Conservation (phyloP, 2,113 vertebrate species). For the Varanus komodoensis region DNA sequence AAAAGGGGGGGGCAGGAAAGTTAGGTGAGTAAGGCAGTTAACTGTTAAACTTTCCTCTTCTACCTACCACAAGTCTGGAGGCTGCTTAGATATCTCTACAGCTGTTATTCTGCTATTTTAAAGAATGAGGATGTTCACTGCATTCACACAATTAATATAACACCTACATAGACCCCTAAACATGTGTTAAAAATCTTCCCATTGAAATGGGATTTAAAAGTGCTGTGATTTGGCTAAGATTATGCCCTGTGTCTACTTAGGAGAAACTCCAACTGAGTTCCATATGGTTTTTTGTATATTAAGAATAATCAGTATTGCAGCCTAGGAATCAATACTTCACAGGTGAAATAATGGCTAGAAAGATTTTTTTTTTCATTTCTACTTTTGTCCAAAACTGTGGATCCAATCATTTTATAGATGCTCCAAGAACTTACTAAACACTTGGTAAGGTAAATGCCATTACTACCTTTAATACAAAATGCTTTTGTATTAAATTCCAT, state of each 20-base stretch:
- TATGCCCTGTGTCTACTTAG: not conserved
- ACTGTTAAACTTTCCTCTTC: no score
- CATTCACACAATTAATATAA: no score
- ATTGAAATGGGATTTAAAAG: not conserved
- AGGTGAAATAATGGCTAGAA: no score
- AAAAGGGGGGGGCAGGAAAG: accelerated
- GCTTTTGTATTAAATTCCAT: no score
- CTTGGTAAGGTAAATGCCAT: constrained; percentile 25
- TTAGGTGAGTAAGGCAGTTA: not conserved
- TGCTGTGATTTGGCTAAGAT: not conserved
- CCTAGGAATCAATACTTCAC: not conserved
- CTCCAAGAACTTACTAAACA: constrained; percentile 4
- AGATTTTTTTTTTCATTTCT: not conserved
- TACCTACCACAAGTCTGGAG: no score
- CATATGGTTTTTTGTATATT: not conserved
- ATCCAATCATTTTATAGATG: not conserved
- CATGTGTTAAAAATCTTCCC: not conserved
- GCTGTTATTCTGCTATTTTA: not conserved
- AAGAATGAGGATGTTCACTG: not conserved
- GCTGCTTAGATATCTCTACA: no score
- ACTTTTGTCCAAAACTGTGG: not conserved
- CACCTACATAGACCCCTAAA: not conserved
- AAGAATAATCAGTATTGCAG: not conserved
- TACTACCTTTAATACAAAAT: constrained; percentile 21
- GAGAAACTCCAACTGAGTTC: not conserved